Base-by-base conservation (phyloP, 2,113 vertebrate genomes). In the Edolisoma coerulescens region DNA sequence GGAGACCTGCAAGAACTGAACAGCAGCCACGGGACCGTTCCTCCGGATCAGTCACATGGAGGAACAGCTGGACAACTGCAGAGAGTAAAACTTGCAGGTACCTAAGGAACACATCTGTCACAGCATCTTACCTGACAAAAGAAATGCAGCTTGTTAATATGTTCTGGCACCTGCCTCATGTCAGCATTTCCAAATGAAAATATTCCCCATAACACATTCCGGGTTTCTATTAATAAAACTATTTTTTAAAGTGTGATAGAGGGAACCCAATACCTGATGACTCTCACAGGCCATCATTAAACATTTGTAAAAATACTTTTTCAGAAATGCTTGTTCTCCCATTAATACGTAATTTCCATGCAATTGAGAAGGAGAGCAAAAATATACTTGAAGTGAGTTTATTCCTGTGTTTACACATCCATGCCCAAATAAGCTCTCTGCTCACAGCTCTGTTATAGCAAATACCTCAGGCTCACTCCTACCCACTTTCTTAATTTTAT, bases 11-110 rank as follows among this genome's bases (percentile, higher is more conserved):
- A 61, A 47, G 59, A 67, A n/a, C 49, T 50, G 39, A 65, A 19
- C 6, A 37, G 35, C 44, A 59, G 50, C 49, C 32, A 11, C 50
- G 20, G 44, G 18, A 54, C 35, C 33, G 14, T 16, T 57, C 22
- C 10, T 45, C 21, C 2, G 2, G 4, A 18, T 3, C 63, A 13
- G 27, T 22, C 1, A 1, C 39, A 27, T 0, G 8, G 15, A 73
- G 44, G 26, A 68, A 49, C 42, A 63, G 2, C 41, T 28, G 52
- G 16, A 35, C 53, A 37, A 10, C 39, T 26, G 41, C 41, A 28
- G 9, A 21, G 13, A 39, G 28, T 37, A 32, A n/a, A 63, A 63
- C 5, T 1, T 33, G 42, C 33, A 47, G 39, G 49, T 37, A n/a
- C 26, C 44, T 17, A n/a, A 49, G 52, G 65, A 81, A 64, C 26